Percentiles rank a stretch among this genome's conserved stretches.
Evolutionary conservation across 2,797 vertebrate species (phyloP).

Genomic region (Peromyscus nudipes): DNA sequence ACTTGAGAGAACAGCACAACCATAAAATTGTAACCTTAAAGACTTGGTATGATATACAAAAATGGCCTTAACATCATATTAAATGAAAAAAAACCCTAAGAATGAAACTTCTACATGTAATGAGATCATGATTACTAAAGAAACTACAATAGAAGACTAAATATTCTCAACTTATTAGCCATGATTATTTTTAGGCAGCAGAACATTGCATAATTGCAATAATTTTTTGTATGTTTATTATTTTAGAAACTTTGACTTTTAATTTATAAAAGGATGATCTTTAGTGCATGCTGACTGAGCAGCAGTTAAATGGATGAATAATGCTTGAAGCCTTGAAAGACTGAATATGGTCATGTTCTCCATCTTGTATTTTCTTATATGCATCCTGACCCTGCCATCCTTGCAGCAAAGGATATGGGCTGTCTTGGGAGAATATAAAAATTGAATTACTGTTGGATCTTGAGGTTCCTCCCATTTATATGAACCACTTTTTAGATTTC

Average conservation of each 20-base stretch:
- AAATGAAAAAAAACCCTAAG: not conserved
- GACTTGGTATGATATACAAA: not conserved
- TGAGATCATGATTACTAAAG: not conserved
- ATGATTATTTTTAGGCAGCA: not conserved
- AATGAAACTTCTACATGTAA: not conserved
- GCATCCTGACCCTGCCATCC: not conserved
- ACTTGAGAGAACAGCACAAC: not conserved
- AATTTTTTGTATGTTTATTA: conserved; percentile 6
- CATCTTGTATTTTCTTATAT: not conserved
- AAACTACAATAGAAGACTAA: not conserved
- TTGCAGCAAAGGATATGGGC: not conserved
- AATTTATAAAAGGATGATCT: not conserved
- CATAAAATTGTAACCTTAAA: not conserved
- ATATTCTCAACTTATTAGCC: not conserved
- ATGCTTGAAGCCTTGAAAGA: conserved; percentile 20
- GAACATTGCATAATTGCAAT: not conserved
- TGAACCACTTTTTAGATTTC: conserved; percentile 2
- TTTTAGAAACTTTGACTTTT: not conserved
- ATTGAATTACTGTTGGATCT: not conserved
- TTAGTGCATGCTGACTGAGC: not conserved
- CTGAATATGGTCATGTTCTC: not conserved
- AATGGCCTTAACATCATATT: not conserved
- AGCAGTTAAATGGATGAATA: not conserved
- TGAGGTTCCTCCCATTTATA: not conserved
- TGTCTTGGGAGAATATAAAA: not conserved